These are phyloP conservation scores for Ptychodera flava DNA, from an alignment of 35 echinoderm and acorn worm species.

Conservation along the genomic window DNA sequence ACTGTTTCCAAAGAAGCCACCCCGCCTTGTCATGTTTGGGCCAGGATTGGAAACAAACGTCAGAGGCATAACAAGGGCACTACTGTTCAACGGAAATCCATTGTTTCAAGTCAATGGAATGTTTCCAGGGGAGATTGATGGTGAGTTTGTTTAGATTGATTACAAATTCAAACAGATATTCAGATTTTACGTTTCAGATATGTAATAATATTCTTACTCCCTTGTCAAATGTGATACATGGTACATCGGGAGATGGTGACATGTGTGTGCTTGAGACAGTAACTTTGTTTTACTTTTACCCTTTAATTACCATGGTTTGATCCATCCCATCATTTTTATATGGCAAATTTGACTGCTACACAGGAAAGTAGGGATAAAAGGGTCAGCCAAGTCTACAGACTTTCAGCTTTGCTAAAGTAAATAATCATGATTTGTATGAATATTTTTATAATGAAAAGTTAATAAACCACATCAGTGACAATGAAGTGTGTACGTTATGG, in stretches of 20 bases:
- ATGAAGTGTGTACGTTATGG: too few relatives aligned
- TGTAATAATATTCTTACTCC: neutral
- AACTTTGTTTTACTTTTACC: too few relatives aligned
- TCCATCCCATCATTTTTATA: too few relatives aligned
- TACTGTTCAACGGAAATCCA: slow-evolving; percentile 41
- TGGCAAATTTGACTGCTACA: too few relatives aligned
- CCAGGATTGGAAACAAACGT: slow-evolving; percentile 80
- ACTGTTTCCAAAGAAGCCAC: slow-evolving; percentile 52
- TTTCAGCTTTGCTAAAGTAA: too few relatives aligned
- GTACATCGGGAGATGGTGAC: neutral
- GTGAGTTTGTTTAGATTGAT: slow-evolving; percentile 37
- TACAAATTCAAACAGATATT: slow-evolving; percentile 11
- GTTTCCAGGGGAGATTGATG: slow-evolving; percentile 40
- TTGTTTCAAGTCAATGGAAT: slow-evolving; percentile 61
- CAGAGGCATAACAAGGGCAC: slow-evolving; percentile 41
- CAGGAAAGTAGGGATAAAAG: too few relatives aligned
- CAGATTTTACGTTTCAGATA: neutral
- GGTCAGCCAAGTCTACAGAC: too few relatives aligned
- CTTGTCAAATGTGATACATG: neutral
- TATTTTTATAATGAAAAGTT: too few relatives aligned
- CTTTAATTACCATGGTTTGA: too few relatives aligned
- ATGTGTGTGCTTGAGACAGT: neutral
- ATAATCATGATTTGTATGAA: too few relatives aligned
- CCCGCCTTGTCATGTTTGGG: slow-evolving; percentile 83
- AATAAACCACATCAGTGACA: too few relatives aligned